These are phyloP conservation scores for Drosophila ambigua DNA, from an alignment of 1,140 invertebrate species.

Conservation along the genomic window DNA sequence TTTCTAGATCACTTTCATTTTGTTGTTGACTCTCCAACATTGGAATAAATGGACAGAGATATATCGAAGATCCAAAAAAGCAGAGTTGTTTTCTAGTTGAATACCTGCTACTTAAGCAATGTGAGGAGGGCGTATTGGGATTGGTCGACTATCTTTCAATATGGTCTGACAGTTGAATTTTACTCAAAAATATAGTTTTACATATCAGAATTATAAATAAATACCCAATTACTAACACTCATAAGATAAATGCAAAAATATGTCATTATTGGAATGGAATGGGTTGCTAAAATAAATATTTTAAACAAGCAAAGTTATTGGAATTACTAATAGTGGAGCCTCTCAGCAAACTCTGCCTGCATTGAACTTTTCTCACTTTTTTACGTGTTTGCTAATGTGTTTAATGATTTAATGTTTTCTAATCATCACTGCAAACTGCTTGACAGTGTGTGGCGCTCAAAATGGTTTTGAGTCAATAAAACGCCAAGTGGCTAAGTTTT, in stretches of 20 bases:
- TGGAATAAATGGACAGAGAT: constrained; percentile 27
- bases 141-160: too few relatives aligned
- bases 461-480: not conserved
- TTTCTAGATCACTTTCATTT: constrained; percentile 63
- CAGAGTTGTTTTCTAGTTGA: constrained; percentile 4
- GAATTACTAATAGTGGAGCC: too few relatives aligned
- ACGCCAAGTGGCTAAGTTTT: too few relatives aligned
- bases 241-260: too few relatives aligned
- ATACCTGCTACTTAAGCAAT: not conserved
- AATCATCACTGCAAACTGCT: not conserved
- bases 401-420: constrained; percentile 1
- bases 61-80: constrained; percentile 18
- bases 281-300: not conserved
- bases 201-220: too few relatives aligned
- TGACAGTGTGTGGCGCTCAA: not conserved
- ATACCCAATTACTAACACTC: too few relatives aligned
- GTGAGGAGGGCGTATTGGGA: not conserved
- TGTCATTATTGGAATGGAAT: not conserved
- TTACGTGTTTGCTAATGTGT: not conserved
- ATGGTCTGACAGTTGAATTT: too few relatives aligned
- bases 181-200: too few relatives aligned
- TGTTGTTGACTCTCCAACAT: constrained; percentile 45
- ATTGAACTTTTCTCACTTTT: not conserved
- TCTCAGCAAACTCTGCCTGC: not conserved
- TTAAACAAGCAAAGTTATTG: too few relatives aligned